Evolutionary conservation across 2,797 vertebrate genomes (phyloP), one percentile per base, ranked within the genome.

Genomic region (Hippocampus kuda): DNA sequence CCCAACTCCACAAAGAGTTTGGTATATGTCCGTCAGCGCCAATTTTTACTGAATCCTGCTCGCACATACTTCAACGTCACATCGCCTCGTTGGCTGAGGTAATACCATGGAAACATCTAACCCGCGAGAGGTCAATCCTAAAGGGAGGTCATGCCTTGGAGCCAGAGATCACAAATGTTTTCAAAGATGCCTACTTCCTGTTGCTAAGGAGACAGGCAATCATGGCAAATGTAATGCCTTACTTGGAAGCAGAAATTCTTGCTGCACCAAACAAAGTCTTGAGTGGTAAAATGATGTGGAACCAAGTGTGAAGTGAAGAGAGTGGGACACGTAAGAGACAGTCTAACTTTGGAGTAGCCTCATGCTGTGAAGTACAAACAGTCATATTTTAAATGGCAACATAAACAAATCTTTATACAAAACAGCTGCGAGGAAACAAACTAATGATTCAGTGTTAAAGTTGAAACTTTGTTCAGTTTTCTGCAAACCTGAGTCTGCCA

Each of bases 271-370:
- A 81, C 48, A 66, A 41, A 70, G 73, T 69, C 72, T 73, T 73
- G 65, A 77, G 22, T 48, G 75, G 70, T 70, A 44, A 70, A 72
- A 70, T 65, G 71, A 79, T 81, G 81, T 77, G 81, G 78, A 88
- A 86, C 83, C 80, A 79, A 84, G 79, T 80, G 84, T 79, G 78
- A 84, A 81, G 84, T 79, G 78, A 84, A 81, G 79, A 72, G 71
- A 72, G 24, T 2, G 41, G 2, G 24, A 27, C 24, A 57, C 12
- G 24, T 9, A 48, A 18, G n/a, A 65, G 24, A 15, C 42, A 65
- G 57, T 2, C 15, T 24, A 41, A 38, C 26, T 30, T 11, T 53
- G 65, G 34, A 48, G 12, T 26, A 53, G 9, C 6, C 16, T 4
- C 7, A 49, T 41, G 61, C 61, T 6, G 24, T 44, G 16, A 18